Conservation (phyloP, 35 echinoderm and acorn worm genomes). For the Acanthaster planci region DNA sequence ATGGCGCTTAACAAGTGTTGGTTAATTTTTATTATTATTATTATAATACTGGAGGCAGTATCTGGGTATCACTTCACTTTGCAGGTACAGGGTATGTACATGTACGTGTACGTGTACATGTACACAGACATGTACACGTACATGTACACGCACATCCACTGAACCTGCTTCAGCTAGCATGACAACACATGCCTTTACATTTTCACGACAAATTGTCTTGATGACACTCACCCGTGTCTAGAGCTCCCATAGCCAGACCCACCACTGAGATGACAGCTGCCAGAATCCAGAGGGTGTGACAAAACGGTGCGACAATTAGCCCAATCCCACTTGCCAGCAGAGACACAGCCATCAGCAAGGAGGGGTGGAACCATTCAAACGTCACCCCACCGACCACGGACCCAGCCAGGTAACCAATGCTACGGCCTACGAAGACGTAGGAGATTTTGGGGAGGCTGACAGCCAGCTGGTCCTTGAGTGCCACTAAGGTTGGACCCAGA, state of each 20-base stretch:
- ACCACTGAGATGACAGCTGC: conserved; percentile 15
- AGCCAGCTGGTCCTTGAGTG: conserved; percentile 4
- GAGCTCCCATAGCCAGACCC: conserved; percentile 54
- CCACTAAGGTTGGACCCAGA: conserved; percentile 34
- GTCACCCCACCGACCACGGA: conserved; percentile 39
- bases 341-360: conserved; percentile 22
- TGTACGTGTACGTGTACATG: too few species aligned
- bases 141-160: too few species aligned
- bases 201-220: background rate
- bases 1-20: too few species aligned
- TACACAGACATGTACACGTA: too few species aligned
- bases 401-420: conserved; percentile 32
- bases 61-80: too few species aligned
- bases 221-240: conserved; percentile 44
- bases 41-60: too few species aligned
- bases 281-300: background rate
- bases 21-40: too few species aligned
- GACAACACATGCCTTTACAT: too few species aligned
- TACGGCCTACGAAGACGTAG: conserved; percentile 47
- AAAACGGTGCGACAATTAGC: conserved; percentile 17
- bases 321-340: conserved; percentile 40
- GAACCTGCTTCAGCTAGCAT: too few species aligned
- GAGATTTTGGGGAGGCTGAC: conserved; percentile 34
- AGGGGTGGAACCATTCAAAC: conserved; percentile 43
- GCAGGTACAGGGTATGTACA: too few species aligned